Evolutionary conservation across 2,113 vertebrate species (phyloP).

Genomic region (Choloepus hoffmanni): DNA sequence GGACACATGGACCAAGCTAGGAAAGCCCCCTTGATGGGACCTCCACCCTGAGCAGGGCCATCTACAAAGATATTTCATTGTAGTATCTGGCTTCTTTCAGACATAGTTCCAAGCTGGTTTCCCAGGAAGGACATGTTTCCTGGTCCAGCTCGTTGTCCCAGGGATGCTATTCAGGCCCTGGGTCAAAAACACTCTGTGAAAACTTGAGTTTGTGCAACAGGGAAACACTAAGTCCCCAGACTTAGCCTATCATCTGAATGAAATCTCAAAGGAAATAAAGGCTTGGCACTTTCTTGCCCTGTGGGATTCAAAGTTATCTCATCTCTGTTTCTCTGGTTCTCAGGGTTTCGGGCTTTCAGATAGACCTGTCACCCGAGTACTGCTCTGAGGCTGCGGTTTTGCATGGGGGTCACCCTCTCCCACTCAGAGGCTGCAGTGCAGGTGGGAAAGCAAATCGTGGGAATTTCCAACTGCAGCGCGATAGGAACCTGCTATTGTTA

Average conservation of each 20-base stretch:
- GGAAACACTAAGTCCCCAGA: background rate
- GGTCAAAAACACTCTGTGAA: background rate
- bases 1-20: background rate
- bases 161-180: background rate
- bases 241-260: background rate
- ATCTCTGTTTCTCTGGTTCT: background rate
- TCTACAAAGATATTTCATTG: background rate
- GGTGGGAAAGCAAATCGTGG: background rate
- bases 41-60: rapidly evolving
- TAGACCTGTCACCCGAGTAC: rapidly evolving
- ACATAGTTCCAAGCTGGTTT: background rate
- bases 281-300: background rate
- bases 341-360: background rate
- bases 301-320: background rate
- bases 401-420: background rate
- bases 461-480: background rate
- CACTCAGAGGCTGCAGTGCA: background rate
- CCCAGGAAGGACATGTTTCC: background rate
- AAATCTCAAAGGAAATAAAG: background rate
- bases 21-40: background rate
- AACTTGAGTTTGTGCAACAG: background rate
- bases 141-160: background rate
- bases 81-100: background rate
- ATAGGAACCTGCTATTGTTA: background rate
- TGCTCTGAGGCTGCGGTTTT: background rate